Conservation (phyloP, 2,888 invertebrate genomes). For the Drosophila affinis region DNA sequence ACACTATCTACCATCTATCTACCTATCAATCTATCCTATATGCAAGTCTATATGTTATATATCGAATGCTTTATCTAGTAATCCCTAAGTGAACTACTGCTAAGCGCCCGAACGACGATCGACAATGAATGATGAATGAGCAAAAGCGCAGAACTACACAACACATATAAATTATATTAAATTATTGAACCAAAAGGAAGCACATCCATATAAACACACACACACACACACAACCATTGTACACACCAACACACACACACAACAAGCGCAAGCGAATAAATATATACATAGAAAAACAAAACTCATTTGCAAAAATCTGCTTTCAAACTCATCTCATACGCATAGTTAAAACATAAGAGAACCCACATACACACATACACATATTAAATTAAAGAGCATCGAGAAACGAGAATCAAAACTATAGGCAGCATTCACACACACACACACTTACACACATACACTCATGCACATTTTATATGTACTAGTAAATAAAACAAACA, state of each 20-base stretch:
- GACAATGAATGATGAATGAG: neutral
- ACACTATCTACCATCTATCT: conserved; percentile 48
- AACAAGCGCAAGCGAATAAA: conserved; percentile 48
- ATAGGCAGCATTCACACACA: conserved; percentile 57
- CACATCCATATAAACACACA: conserved; percentile 57
- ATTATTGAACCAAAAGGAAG: conserved; percentile 73
- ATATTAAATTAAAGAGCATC: conserved; percentile 26
- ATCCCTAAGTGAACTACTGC: conserved; percentile 32
- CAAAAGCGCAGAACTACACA: conserved; percentile 24
- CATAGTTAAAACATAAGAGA: conserved; percentile 72
- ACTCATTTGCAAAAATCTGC: conserved; percentile 73
- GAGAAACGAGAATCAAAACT: conserved; percentile 39
- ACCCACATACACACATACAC: conserved; percentile 1
- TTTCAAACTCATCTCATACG: conserved; percentile 77
- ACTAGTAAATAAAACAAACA: conserved; percentile 34
- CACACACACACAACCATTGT: conserved; percentile 32
- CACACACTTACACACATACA: conserved; percentile 9
- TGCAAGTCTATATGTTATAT: conserved; percentile 38
- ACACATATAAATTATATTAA: conserved; percentile 55
- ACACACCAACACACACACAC: conserved; percentile 32
- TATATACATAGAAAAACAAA: conserved; percentile 38
- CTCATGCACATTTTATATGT: conserved; percentile 51
- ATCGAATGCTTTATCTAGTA: conserved; percentile 74
- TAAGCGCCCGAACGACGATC: conserved; percentile 36
- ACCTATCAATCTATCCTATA: conserved; percentile 26